Evolutionary conservation across 2,113 vertebrate genomes (phyloP).

Genomic region (Carassius gibelio): DNA sequence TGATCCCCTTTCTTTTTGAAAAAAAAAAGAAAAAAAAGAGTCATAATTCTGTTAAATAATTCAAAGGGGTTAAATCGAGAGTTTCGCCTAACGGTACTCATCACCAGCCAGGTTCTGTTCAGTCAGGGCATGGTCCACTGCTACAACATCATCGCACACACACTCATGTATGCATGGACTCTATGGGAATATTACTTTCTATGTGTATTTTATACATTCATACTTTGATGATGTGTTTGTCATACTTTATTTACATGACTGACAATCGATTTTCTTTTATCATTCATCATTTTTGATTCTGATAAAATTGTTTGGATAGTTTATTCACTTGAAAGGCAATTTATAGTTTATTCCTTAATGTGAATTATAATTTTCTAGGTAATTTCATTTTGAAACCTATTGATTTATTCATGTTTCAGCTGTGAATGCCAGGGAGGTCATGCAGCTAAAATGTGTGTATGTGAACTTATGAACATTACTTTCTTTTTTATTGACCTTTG

Average conservation of each 20-base stretch:
- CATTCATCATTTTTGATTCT: not conserved
- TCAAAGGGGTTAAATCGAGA: constrained; percentile 89
- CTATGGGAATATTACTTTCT: not conserved
- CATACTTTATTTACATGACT: not conserved
- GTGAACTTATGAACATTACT: not conserved
- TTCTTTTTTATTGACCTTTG: constrained; percentile 53
- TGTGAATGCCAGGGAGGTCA: not conserved
- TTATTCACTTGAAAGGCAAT: not conserved
- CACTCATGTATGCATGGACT: constrained; percentile 5
- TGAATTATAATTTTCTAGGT: not conserved
- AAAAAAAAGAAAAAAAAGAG: constrained; percentile 77
- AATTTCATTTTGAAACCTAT: not conserved
- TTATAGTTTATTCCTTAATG: not conserved
- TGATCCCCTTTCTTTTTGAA: constrained; percentile 16
- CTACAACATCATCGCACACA: constrained; percentile 4
- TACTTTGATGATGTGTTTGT: not conserved
- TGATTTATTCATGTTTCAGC: too few relatives aligned
- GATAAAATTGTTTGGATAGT: too few relatives aligned
- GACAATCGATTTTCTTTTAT: not conserved
- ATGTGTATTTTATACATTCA: not conserved
- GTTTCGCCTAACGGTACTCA: constrained; percentile 80
- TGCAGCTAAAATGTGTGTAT: not conserved
- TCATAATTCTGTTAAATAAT: constrained; percentile 93
- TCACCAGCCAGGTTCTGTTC: constrained; percentile 53
- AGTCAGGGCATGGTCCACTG: not conserved